Evolutionary conservation across 2,113 vertebrate species (phyloP).

Genomic region (Syrmaticus mikado): DNA sequence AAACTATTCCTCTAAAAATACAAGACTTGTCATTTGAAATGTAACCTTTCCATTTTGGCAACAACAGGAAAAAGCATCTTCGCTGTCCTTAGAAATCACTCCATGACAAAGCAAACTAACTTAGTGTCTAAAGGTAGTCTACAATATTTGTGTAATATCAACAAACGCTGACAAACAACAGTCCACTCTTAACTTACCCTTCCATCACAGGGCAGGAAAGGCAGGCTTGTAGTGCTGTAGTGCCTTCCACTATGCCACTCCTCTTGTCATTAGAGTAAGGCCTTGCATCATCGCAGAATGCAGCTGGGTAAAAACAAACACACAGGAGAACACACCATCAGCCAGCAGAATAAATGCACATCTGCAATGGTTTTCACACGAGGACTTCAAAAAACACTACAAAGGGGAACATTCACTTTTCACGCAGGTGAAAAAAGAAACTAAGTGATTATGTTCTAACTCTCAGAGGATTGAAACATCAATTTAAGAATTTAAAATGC

Average conservation of each 20-base stretch:
- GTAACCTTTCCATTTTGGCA: neutral
- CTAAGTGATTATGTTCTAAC: neutral
- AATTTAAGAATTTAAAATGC: neutral
- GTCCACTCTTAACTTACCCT: conserved; percentile 75
- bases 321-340: neutral
- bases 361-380: neutral
- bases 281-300: conserved; percentile 69
- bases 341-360: neutral
- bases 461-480: neutral
- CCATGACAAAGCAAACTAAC: neutral
- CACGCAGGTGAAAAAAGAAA: neutral
- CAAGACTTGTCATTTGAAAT: neutral
- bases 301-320: conserved; percentile 67
- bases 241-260: conserved; percentile 67
- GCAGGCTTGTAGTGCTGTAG: conserved; percentile 79
- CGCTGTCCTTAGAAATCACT: neutral
- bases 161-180: neutral
- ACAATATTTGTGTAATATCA: neutral
- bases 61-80: neutral
- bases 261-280: conserved; percentile 73
- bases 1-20: neutral
- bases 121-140: neutral
- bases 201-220: conserved; percentile 80
- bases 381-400: neutral
- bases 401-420: neutral